Evolutionary conservation across 2,797 vertebrate species (phyloP).

Genomic region (Melopsittacus undulatus): DNA sequence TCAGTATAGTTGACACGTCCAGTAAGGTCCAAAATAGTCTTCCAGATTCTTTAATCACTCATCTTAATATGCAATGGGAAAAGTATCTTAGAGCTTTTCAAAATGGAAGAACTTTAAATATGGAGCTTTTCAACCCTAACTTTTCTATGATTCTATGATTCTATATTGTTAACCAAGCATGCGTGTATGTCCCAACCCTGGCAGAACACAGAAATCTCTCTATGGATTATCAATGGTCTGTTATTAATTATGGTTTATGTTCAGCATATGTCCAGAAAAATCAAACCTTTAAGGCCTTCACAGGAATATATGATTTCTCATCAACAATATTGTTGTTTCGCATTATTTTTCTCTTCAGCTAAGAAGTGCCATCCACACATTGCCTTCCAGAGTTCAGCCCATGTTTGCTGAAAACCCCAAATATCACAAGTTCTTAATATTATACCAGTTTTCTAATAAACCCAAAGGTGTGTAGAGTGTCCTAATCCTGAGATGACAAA

Average conservation of each 20-base stretch:
- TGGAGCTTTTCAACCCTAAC: neutral
- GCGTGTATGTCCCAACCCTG: fast-evolving
- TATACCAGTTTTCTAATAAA: neutral
- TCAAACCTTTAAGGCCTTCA: neutral
- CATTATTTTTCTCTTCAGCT: neutral
- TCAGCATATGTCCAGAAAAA: neutral
- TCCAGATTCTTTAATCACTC: neutral
- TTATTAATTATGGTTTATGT: neutral
- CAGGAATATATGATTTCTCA: neutral
- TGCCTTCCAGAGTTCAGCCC: neutral
- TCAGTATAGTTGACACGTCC: neutral
- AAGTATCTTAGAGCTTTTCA: neutral
- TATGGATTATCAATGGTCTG: neutral
- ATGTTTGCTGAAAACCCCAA: neutral
- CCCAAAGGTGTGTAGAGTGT: neutral
- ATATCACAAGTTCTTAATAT: neutral
- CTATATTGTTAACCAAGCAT: neutral
- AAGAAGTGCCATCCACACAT: neutral
- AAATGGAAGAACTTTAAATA: neutral
- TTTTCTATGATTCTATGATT: neutral
- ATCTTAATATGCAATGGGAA: neutral
- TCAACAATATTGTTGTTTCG: neutral
- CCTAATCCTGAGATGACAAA: neutral
- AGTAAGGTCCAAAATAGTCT: neutral
- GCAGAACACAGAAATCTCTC: neutral